A percentile compares a stretch with the other conserved stretches of the same genome.
phyloP scores from a whole-genome alignment of 2,888 invertebrate species.

The Apantesis nais region DNA sequence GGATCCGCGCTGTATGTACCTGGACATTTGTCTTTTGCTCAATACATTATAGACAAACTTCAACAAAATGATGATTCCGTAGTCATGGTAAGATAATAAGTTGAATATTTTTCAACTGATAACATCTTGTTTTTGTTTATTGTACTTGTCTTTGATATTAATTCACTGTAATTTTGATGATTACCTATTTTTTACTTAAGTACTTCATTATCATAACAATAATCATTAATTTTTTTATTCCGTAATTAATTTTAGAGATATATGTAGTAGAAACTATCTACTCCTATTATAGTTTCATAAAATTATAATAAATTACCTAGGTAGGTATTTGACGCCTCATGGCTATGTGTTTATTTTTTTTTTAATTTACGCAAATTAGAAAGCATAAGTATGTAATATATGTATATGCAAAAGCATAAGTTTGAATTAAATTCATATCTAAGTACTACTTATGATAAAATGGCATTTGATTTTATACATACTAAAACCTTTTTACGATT shows the following conservation, averaged over 20 bases:
- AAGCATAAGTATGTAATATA: no score
- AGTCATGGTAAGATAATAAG: conserved; percentile 58
- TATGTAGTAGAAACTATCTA: no score
- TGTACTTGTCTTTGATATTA: not conserved
- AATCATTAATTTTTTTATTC: no score
- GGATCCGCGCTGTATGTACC: conserved; percentile 61
- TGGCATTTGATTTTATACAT: no score
- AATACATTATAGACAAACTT: conserved; percentile 63
- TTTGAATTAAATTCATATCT: no score
- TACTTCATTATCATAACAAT: not conserved
- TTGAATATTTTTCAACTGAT: not conserved
- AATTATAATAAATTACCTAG: not conserved
- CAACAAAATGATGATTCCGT: conserved; percentile 47
- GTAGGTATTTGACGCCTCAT: not conserved
- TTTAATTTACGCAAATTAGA: no score
- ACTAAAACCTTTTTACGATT: no score
- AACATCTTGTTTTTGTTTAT: not conserved
- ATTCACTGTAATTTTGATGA: not conserved
- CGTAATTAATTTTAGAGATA: no score
- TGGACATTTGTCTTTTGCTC: conserved; percentile 64
- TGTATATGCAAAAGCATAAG: no score
- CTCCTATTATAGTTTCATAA: not conserved
- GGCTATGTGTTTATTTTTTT: no score
- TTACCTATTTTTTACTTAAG: no score
- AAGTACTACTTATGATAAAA: no score